Evolutionary conservation across 2,888 invertebrate species (phyloP).

Genomic region (Ectemnius cavifrons): DNA sequence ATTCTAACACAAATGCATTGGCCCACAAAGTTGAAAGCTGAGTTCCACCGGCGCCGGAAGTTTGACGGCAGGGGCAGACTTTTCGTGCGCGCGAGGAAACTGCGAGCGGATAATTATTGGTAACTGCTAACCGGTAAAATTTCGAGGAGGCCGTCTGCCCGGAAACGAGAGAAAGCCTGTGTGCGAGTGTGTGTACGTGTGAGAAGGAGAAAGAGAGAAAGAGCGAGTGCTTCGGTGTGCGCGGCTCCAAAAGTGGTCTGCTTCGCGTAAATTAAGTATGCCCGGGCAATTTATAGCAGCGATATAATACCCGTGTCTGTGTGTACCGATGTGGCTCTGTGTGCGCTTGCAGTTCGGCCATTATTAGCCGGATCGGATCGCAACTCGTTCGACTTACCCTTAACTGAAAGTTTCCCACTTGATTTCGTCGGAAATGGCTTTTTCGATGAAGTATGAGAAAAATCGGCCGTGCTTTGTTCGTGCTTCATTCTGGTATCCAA

Average conservation of each 20-base stretch:
- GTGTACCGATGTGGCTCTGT: constrained; percentile 46
- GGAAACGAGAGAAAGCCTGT: constrained; percentile 15
- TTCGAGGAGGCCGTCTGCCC: constrained; percentile 35
- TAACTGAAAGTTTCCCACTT: constrained; percentile 37
- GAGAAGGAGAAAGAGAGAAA: no score
- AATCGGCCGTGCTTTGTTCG: no score
- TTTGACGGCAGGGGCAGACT: constrained; percentile 34
- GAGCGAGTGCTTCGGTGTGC: constrained; percentile 9
- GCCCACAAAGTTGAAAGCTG: background rate
- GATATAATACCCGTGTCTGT: constrained; percentile 62
- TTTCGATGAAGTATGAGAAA: no score
- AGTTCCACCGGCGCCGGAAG: constrained; percentile 40
- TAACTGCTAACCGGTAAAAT: constrained; percentile 70
- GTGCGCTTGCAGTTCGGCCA: constrained; percentile 44
- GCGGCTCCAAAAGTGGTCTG: background rate
- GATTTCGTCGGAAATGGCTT: constrained; percentile 29
- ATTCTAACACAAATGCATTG: no score
- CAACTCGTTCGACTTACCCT: constrained; percentile 42
- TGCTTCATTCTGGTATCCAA: no score
- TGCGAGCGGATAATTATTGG: constrained; percentile 66
- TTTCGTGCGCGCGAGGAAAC: constrained; percentile 56
- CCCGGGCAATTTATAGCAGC: constrained; percentile 63
- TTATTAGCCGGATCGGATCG: constrained; percentile 60
- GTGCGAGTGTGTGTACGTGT: no score
- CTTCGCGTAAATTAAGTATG: constrained; percentile 60